Conservation (phyloP, 1,140 invertebrate genomes). For the Apis florea region DNA sequence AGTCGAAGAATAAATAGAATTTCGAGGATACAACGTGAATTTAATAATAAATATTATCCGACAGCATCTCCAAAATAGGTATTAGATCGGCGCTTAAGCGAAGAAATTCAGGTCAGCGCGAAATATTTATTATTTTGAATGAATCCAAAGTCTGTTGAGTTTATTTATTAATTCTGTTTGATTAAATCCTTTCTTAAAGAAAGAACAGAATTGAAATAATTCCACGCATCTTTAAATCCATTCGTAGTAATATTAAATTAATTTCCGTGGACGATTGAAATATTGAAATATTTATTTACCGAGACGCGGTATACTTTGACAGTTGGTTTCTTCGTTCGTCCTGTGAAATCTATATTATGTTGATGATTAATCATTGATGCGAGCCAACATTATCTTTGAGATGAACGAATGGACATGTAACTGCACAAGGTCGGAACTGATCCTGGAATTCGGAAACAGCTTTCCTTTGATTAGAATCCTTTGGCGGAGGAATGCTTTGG, state of each 20-base stretch:
- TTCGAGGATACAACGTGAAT: neutral
- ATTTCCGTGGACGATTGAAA: neutral
- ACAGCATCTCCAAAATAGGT: neutral
- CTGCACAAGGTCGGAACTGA: neutral
- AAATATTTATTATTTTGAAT: neutral
- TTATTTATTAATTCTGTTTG: neutral
- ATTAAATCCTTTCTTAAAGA: neutral
- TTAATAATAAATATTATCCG: neutral
- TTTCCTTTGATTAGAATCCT: constrained; percentile 19
- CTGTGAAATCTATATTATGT: neutral
- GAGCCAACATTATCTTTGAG: neutral
- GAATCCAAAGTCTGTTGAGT: neutral
- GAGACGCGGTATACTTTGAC: neutral
- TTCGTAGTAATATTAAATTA: neutral
- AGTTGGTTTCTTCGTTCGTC: neutral
- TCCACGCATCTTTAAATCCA: neutral
- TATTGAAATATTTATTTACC: neutral
- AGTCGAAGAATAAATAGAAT: too few relatives aligned
- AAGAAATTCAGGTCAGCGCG: neutral
- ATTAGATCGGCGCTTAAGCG: too few relatives aligned
- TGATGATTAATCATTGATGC: neutral
- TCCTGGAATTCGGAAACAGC: neutral
- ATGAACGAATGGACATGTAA: neutral
- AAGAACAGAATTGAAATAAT: neutral
- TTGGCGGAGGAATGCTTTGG: neutral